A percentile compares a stretch with the other conserved stretches of the same genome.
These are phyloP conservation scores for Meloe dianella DNA, from an alignment of 2,888 invertebrate species.

Conservation along the genomic window DNA sequence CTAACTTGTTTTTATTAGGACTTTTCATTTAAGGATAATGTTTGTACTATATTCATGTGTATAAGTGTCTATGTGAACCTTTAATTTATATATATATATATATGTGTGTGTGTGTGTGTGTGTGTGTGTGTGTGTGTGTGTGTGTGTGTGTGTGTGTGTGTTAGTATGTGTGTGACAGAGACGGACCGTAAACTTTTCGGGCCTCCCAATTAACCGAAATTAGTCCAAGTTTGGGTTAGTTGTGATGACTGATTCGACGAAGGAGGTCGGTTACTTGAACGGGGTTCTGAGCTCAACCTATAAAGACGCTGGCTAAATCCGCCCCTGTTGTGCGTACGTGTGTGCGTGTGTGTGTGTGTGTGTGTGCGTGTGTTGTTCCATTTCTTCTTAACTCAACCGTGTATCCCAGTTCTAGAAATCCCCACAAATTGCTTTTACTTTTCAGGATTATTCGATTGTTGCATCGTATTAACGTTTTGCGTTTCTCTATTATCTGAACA, in stretches of 20 bases:
- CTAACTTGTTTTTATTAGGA: constrained; percentile 27
- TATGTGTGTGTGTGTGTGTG: too few species aligned
- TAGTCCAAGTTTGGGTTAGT: too few species aligned
- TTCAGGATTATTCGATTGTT: constrained; percentile 46
- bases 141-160: background rate
- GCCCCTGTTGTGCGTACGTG: too few species aligned
- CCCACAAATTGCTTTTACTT: constrained; percentile 43
- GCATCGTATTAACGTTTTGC: constrained; percentile 42
- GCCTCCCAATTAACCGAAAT: too few species aligned
- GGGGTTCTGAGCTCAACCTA: too few species aligned
- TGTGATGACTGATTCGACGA: too few species aligned
- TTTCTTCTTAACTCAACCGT: constrained; percentile 22
- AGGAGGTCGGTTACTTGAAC: too few species aligned
- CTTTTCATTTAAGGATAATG: constrained; percentile 21
- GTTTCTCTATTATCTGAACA: constrained; percentile 21
- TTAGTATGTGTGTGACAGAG: too few species aligned
- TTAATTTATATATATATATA: too few species aligned
- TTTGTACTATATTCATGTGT: too few species aligned
- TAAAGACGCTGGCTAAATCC: too few species aligned
- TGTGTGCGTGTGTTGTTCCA: constrained; percentile 8
- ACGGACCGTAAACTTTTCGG: too few species aligned
- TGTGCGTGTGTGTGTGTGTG: background rate
- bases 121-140: background rate
- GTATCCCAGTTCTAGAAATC: constrained; percentile 34
- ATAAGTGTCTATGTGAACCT: background rate